Percentiles rank a stretch among this genome's conserved stretches.
Evolutionary conservation across 2,888 invertebrate species (phyloP).

Genomic region (Tanypteryx hageni): DNA sequence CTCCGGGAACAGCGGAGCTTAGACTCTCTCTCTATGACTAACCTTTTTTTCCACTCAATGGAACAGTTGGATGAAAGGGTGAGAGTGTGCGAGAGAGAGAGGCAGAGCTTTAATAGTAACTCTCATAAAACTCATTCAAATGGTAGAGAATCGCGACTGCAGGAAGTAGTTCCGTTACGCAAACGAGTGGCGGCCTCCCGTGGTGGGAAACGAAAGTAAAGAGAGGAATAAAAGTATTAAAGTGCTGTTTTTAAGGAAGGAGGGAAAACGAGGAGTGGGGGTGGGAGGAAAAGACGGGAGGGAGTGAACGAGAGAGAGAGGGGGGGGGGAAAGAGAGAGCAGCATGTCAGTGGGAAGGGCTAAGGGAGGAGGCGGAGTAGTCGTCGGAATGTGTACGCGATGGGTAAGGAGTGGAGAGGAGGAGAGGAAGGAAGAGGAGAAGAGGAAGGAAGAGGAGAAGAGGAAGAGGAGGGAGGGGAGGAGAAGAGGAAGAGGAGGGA

Average conservation of each 20-base stretch:
- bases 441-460: not conserved
- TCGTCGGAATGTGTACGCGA: too few relatives aligned
- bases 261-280: not conserved
- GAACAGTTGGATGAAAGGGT: not conserved
- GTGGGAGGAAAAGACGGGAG: not conserved
- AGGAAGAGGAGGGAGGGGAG: not conserved
- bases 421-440: not conserved
- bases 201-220: slow-evolving; percentile 40
- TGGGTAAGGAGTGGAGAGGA: not conserved
- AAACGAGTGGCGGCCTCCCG: slow-evolving; percentile 30
- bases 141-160: slow-evolving; percentile 26
- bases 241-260: not conserved
- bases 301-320: not conserved
- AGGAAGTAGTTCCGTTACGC: slow-evolving; percentile 61
- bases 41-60: not conserved
- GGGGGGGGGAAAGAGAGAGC: not conserved
- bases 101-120: slow-evolving; percentile 21
- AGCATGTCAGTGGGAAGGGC: not conserved
- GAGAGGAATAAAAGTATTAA: slow-evolving; percentile 33
- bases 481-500: too few relatives aligned
- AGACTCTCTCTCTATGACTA: not conserved
- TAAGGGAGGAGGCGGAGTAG: too few relatives aligned
- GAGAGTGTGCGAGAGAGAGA: not conserved
- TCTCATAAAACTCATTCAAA: not conserved
- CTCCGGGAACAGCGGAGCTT: not conserved